Base-by-base conservation (phyloP, 2,888 invertebrate species). In the Coenonympha arcania region DNA sequence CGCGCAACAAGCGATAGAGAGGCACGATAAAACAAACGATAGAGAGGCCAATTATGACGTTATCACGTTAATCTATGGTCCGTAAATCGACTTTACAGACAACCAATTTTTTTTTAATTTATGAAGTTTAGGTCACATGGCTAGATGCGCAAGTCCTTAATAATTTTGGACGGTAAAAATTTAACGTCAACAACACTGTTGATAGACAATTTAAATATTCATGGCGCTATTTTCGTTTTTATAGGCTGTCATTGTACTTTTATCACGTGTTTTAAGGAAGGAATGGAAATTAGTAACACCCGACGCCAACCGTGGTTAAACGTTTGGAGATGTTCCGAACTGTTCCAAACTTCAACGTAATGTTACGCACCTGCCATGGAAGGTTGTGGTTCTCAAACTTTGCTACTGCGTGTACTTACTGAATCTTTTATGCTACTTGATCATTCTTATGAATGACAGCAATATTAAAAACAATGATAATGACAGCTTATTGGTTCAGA, bases 351-450 rank as follows among this genome's bases (percentile, higher is more conserved):
- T 24, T 39, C 39, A 15, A 37, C 45, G 46, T 31, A 30, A 39
- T 51, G 47, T 54, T 50, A 33, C 26, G 24, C 58, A 58, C 57
- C 56, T 58, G 58, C 50, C 52, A 28, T 20, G 24, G 28, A 20
- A 43, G 20, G 13, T 2, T 3, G 30, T 11, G 49, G 6, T 39
- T 26, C 49, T 41, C 50, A 54, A 58, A 54, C 36, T 52, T 48
- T 4, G 0, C 3, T 33, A 2, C n/a, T n/a, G n/a, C n/a, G n/a
- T n/a, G n/a, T n/a, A n/a, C n/a, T n/a, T n/a, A n/a, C n/a, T n/a
- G n/a, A n/a, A n/a, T n/a, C n/a, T n/a, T n/a, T n/a, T n/a, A n/a
- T n/a, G n/a, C n/a, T n/a, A n/a, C n/a, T n/a, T n/a, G n/a, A n/a
- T n/a, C n/a, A n/a, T n/a, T n/a, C n/a, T n/a, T n/a, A n/a, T n/a